phyloP scores from a whole-genome alignment of 2,888 invertebrate genomes.

The Pyrgus malvae region DNA sequence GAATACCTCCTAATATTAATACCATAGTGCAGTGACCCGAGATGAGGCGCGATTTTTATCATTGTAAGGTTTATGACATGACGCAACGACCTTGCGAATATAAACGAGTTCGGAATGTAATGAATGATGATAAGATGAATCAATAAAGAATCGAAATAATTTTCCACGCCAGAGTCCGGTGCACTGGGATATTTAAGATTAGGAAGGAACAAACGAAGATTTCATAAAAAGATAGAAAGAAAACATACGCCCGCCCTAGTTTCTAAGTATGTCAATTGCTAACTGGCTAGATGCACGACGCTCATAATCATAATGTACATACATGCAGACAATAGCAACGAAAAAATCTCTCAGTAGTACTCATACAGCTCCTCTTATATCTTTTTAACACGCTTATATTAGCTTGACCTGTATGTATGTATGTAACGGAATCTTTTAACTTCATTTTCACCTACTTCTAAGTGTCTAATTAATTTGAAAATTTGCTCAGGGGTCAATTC shows the following conservation, averaged over 20 bases:
- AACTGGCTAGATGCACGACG: neutral
- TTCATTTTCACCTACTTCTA: no score
- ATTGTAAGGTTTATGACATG: constrained; percentile 16
- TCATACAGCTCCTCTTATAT: no score
- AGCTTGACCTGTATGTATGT: no score
- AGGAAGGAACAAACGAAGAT: no score
- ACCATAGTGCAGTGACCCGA: constrained; percentile 21
- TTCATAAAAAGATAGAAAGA: neutral
- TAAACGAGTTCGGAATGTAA: constrained; percentile 12
- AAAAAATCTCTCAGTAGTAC: no score
- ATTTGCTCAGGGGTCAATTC: no score
- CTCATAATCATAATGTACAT: no score
- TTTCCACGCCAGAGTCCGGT: neutral
- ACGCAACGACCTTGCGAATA: constrained; percentile 19
- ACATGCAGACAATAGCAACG: no score
- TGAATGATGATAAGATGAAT: neutral
- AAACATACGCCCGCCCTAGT: neutral
- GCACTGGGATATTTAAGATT: no score
- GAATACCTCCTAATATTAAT: constrained; percentile 17
- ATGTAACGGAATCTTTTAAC: no score
- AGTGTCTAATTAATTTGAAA: no score
- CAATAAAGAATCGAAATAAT: neutral
- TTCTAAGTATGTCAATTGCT: neutral
- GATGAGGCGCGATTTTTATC: constrained; percentile 9
- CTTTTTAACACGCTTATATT: no score